Percentiles rank a stretch among this genome's conserved stretches.
phyloP scores from a whole-genome alignment of 2,797 vertebrate species.

The Channallabes apus region DNA sequence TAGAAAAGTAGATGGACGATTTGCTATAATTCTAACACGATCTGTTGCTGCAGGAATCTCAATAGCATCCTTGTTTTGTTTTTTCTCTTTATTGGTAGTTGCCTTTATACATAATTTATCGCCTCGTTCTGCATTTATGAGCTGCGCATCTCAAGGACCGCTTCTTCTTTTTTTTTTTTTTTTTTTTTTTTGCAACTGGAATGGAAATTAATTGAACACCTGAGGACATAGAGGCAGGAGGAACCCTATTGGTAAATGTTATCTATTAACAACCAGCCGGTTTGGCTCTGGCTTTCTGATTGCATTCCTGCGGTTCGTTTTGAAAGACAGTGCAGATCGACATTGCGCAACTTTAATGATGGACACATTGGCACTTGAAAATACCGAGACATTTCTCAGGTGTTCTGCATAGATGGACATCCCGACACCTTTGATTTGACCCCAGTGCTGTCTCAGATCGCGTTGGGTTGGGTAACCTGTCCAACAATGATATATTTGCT shows the following conservation, averaged over 20 bases:
- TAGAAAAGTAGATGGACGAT: neutral
- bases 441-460: neutral
- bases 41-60: neutral
- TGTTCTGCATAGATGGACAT: neutral
- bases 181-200: constrained; percentile 32
- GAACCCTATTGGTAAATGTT: constrained; percentile 36
- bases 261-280: constrained; percentile 47
- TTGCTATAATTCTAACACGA: neutral
- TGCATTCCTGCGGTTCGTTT: constrained; percentile 17
- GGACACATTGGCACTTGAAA: neutral
- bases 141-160: constrained; percentile 25
- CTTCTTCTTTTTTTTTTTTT: constrained; percentile 12
- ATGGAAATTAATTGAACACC: constrained; percentile 48
- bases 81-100: constrained; percentile 14
- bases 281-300: constrained; percentile 22
- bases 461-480: neutral
- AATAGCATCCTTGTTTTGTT: neutral
- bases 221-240: constrained; percentile 36
- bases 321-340: constrained; percentile 28
- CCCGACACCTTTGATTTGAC: neutral
- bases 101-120: constrained; percentile 35
- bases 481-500: neutral
- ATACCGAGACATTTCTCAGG: neutral
- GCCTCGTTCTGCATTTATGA: constrained; percentile 32
- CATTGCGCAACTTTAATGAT: neutral